These are phyloP conservation scores for Aphaenogaster floridana DNA, from an alignment of 1,140 invertebrate genomes.

Conservation along the genomic window DNA sequence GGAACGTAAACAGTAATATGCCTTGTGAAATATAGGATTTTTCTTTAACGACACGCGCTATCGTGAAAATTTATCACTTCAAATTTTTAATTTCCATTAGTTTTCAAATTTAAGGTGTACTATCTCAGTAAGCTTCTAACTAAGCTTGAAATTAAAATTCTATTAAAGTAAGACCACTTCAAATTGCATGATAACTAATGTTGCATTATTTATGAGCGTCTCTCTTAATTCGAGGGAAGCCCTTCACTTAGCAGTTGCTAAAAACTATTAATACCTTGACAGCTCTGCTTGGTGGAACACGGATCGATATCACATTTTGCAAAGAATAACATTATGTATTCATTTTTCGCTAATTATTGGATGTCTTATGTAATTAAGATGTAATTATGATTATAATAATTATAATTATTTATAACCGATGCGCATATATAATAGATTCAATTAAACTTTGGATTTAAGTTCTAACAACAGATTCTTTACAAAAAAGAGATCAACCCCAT, in stretches of 20 bases:
- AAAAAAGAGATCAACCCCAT: not conserved
- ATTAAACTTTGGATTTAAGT: not conserved
- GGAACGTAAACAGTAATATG: not conserved
- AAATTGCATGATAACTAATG: conserved; percentile 24
- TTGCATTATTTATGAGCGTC: conserved; percentile 54
- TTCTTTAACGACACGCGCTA: not conserved
- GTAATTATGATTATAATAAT: not conserved
- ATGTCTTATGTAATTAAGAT: not conserved
- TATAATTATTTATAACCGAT: not conserved
- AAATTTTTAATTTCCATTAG: not conserved
- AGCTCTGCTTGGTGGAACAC: not conserved
- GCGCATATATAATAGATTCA: not conserved
- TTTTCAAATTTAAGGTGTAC: not conserved
- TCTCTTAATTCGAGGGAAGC: conserved; percentile 16
- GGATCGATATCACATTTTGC: not conserved
- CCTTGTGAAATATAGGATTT: not conserved
- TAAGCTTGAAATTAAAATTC: conserved; percentile 45
- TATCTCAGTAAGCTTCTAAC: conserved; percentile 1
- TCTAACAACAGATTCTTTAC: not conserved
- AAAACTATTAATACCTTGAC: conserved; percentile 5
- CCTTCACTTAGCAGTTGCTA: conserved; percentile 16
- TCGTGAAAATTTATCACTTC: not conserved
- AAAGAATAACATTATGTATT: not conserved
- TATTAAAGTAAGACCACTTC: conserved; percentile 40
- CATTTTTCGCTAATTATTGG: not conserved